Evolutionary conservation across 2,888 invertebrate genomes (phyloP).

Genomic region (Lochmaea capreae): DNA sequence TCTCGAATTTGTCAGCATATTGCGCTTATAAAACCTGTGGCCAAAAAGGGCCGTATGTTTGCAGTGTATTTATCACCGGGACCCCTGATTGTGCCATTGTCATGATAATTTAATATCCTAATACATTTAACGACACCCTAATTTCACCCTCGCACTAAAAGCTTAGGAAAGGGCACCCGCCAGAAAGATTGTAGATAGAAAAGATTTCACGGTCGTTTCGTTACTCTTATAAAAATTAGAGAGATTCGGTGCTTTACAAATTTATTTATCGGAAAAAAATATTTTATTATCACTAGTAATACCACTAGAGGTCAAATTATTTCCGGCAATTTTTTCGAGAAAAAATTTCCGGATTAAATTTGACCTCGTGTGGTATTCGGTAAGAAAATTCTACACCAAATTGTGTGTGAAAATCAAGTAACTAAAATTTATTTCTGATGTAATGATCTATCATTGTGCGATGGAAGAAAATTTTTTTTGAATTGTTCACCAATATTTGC

Average conservation of each 20-base stretch:
- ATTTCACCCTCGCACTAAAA: conserved; percentile 58
- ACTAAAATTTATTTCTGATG: too few relatives aligned
- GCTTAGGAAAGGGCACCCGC: conserved; percentile 34
- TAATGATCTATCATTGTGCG: too few relatives aligned
- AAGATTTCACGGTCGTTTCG: conserved; percentile 43
- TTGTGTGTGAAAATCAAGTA: too few relatives aligned
- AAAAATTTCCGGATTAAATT: too few relatives aligned
- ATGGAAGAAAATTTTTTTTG: conserved; percentile 10
- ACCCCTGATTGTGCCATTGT: conserved; percentile 66
- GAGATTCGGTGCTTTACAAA: not conserved
- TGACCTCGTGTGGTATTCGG: too few relatives aligned
- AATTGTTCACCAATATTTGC: not conserved
- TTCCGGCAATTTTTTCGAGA: too few relatives aligned
- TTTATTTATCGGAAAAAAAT: not conserved
- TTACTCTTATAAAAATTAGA: conserved; percentile 13
- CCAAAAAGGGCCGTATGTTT: conserved; percentile 66
- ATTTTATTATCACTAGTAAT: too few relatives aligned
- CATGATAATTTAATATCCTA: conserved; percentile 68
- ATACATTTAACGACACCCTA: conserved; percentile 67
- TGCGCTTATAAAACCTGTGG: conserved; percentile 66
- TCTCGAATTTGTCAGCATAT: conserved; percentile 65
- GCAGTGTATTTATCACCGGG: conserved; percentile 66
- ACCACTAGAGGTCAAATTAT: too few relatives aligned
- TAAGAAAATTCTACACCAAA: too few relatives aligned
- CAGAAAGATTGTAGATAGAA: conserved; percentile 26